A percentile compares a stretch with the other conserved stretches of the same genome.
Evolutionary conservation across 2,888 invertebrate genomes (phyloP).

Genomic region (Nasonovia ribisnigri): DNA sequence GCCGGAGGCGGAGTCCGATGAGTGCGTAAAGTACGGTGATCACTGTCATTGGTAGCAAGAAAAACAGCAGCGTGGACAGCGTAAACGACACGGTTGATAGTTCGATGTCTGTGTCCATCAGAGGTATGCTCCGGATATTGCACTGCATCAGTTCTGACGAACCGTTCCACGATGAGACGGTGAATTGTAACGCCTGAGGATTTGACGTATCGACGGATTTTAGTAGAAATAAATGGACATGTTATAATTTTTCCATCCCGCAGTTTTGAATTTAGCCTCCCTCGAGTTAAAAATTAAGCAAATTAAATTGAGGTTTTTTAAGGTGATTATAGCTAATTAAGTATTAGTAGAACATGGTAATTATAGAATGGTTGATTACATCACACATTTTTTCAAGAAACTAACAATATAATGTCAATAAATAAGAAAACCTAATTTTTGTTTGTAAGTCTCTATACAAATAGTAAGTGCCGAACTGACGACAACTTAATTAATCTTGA

Average conservation of each 20-base stretch:
- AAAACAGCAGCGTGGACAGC: slow-evolving; percentile 76
- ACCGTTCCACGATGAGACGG: slow-evolving; percentile 68
- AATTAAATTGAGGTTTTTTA: background rate
- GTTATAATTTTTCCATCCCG: background rate
- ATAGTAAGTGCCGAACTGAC: background rate
- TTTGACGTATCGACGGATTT: background rate
- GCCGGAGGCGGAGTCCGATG: slow-evolving; percentile 72
- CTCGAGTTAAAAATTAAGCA: background rate
- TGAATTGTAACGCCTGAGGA: slow-evolving; percentile 71
- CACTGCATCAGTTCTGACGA: slow-evolving; percentile 72
- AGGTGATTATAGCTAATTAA: background rate
- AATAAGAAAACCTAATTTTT: background rate
- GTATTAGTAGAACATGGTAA: background rate
- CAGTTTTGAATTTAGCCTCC: background rate
- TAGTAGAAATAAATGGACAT: background rate
- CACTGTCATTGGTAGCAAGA: slow-evolving; percentile 76
- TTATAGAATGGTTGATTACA: background rate
- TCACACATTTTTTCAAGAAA: background rate
- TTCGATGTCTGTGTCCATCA: slow-evolving; percentile 71
- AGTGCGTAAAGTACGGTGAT: slow-evolving; percentile 75
- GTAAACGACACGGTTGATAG: slow-evolving; percentile 73
- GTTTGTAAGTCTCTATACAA: background rate
- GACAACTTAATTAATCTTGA: background rate
- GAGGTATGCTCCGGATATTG: slow-evolving; percentile 69
- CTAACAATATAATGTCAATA: background rate